Base-by-base conservation (phyloP, 2,797 vertebrate genomes). In the Serranus cabrilla region DNA sequence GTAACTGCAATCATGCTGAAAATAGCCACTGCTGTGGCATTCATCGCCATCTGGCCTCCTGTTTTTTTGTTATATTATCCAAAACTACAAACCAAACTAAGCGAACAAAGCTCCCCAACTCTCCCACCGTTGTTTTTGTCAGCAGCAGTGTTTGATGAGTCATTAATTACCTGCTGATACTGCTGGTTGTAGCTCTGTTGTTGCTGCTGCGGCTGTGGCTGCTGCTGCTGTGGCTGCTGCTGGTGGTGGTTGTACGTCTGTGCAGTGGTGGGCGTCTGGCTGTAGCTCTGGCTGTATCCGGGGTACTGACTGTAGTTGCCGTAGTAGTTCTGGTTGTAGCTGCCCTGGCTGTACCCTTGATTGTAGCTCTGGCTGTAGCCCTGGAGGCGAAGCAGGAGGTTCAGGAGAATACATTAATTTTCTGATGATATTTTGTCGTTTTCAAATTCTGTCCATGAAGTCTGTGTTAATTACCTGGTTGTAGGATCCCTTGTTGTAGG, bases 151-250 rank as follows among this genome's bases (percentile, higher is more conserved):
- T 17, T 17, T 37, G 10, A 11, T 23, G 10, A 8, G 7, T 52
- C 7, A 1, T 18, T 0, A 27, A 7, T 16, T 87, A 97, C 97
- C 96, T 97, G 96, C 87, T 97, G 97, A 90, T 98, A 97, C 86
- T 97, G 96, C 91, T 97, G 97, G 90, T 93, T 96, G 93, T 97
- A 97, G 89, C 96, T 96, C 89, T 96, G 96, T 10, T 76, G 83
- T 11, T 65, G 78, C 25, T 27, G 85, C 25, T 56, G 84, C 40
- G 52, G 87, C 11, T 23, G 74, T 2, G 46, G 75, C 10, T 17
- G 77, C 0, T 65, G 87, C 20, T 63, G 87, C 43, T 55, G 77
- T 0, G 31, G 74, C 40, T 82, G 91, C 43, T 94, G 91, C 94
- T 96, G 94, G 74, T 94, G 94, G 82, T 93, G 94, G 87, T 80